Base-by-base conservation (phyloP, 2,113 vertebrate genomes). In the Psilopsiagon aymara region DNA sequence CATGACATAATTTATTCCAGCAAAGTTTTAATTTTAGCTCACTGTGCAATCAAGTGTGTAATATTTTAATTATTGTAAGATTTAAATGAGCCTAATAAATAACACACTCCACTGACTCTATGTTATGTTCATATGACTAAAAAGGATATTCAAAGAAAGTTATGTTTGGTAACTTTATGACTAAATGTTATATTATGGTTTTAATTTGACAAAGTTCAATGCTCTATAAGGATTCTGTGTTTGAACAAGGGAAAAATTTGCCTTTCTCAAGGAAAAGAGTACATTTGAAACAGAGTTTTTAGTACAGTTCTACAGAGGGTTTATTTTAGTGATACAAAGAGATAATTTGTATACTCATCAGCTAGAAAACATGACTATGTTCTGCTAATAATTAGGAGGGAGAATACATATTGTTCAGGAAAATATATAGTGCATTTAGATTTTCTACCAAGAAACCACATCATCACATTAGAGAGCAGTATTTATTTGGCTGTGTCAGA, bases 1-100 rank as follows among this genome's bases (percentile, higher is more conserved):
- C 20, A 37, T 94, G 88, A 95, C 77, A 76, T 88, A 87, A 70
- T 84, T 87, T 94, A 85, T 94, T 96, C 91, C 86, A 92, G 83
- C 44, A 89, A 92, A 75, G 77, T 78, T 93, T 95, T 96, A 93
- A 94, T 92, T 96, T 97, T 95, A 95, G 81, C 57, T 92, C 49
- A 70, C 63, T 79, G 44, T 75, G 55, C 90, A 92, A 94, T 91
- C 59, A 83, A 83, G 37, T 13, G 4, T 88, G 76, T 37, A 89
- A 27, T 28, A 94, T 73, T 94, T 93, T 89, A 86, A 91, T 94
- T 95, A 81, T 53, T 92, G 25, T 67, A 66, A 84, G 9, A 73
- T 94, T 62, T 80, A 91, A 76, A 62, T 81, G 60, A 82, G 63
- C 15, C 35, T 25, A 66, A 73, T 62, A 95, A 79, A 88, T 57